Percentiles rank a stretch among this genome's conserved stretches.
These are phyloP conservation scores for Trichopria drosophilae DNA, from an alignment of 2,888 invertebrate genomes.

Conservation along the genomic window DNA sequence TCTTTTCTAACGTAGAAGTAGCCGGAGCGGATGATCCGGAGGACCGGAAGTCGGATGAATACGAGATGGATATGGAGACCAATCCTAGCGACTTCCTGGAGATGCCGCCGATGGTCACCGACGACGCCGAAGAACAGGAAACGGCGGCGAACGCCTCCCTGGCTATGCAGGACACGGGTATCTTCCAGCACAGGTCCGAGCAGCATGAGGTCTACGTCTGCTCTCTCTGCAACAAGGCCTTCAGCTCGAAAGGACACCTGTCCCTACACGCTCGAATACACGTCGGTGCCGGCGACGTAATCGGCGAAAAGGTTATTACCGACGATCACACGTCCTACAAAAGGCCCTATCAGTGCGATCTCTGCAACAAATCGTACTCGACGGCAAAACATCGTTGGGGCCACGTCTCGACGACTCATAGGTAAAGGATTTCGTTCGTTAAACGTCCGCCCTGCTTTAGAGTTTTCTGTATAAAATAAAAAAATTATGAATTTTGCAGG, in stretches of 20 bases:
- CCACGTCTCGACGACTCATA: conserved; percentile 58
- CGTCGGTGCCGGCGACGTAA: conserved; percentile 55
- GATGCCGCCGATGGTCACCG: conserved; percentile 51
- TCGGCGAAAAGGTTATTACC: conserved; percentile 57
- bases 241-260: conserved; percentile 59
- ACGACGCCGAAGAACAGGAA: conserved; percentile 37
- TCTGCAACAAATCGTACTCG: conserved; percentile 59
- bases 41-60: conserved; percentile 54
- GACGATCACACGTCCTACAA: conserved; percentile 57
- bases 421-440: conserved; percentile 37
- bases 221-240: conserved; percentile 57
- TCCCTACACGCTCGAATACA: conserved; percentile 58
- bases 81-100: conserved; percentile 56
- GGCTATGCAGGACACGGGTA: conserved; percentile 26
- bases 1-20: not conserved
- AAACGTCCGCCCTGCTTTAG: not conserved
- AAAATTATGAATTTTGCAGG: conserved; percentile 38
- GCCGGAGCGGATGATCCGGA: conserved; percentile 45
- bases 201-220: conserved; percentile 57
- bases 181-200: conserved; percentile 40
- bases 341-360: conserved; percentile 58
- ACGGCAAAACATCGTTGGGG: conserved; percentile 60
- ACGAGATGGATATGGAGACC: conserved; percentile 56
- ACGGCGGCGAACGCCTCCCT: conserved; percentile 7
- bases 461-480: too few species aligned